Percentiles rank a stretch among this genome's conserved stretches.
Evolutionary conservation across 2,113 vertebrate genomes (phyloP).

Genomic region (Psittacara wagleri): DNA sequence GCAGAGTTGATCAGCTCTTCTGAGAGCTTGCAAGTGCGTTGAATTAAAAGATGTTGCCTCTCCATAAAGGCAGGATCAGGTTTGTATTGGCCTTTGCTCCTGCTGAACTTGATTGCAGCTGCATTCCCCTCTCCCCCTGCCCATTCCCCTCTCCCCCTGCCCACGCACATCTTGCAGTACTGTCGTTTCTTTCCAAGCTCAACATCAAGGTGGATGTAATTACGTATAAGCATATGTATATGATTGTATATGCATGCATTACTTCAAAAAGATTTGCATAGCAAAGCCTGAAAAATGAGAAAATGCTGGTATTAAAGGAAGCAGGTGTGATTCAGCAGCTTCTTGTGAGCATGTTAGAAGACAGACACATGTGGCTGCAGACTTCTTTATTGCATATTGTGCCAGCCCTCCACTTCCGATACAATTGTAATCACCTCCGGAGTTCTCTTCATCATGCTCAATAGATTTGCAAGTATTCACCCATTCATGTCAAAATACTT

Average conservation of each 20-base stretch:
- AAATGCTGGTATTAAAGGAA: neutral
- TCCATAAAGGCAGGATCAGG: neutral
- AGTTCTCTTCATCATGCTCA: neutral
- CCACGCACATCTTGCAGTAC: neutral
- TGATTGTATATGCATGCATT: neutral
- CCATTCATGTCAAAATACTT: neutral
- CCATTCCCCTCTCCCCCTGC: neutral
- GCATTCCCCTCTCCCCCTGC: neutral
- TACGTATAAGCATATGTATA: neutral
- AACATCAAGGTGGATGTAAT: neutral
- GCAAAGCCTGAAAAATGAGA: constrained; percentile 32
- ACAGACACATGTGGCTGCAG: neutral
- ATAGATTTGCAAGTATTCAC: neutral
- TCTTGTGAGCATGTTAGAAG: neutral
- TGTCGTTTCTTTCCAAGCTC: neutral
- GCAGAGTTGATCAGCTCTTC: neutral
- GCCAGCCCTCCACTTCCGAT: neutral
- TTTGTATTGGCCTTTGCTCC: neutral
- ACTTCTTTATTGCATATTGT: neutral
- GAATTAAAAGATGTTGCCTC: neutral
- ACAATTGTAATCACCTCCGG: neutral
- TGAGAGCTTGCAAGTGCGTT: accelerated
- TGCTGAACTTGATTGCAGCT: neutral
- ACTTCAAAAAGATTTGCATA: constrained; percentile 13
- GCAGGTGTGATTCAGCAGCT: constrained; percentile 49